Base-by-base conservation (phyloP, 2,797 vertebrate genomes). In the Enteromius radiatus region DNA sequence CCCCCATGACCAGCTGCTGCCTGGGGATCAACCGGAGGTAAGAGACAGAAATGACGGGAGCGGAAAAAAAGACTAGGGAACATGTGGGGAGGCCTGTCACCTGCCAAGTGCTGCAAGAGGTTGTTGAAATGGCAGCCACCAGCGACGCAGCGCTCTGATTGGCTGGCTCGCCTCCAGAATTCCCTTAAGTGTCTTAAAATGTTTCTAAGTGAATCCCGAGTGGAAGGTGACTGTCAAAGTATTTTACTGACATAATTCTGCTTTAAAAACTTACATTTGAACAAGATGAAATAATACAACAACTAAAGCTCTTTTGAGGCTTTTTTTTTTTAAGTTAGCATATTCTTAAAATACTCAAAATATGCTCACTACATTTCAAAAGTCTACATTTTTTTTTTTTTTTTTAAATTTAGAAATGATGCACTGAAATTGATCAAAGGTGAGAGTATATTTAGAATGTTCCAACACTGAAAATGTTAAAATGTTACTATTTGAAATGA, bases 81-180 rank as follows among this genome's bases (percentile, higher is more conserved):
- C 83, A 84, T 81, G 78, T 17, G 77, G 64, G 71, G 70, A 76
- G 68, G 73, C 70, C 81, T 83, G 86, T 83, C 85, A 89, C 89
- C 86, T 89, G 87, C 82, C 84, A 87, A 77, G 81, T 86, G 77
- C 85, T 71, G 79, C 61, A 56, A 45, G 41, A 78, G 69, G 64
- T 81, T 86, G 82, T 77, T 84, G 84, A 86, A 77, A 68, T 71
- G 82, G 68, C 61, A 80, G 75, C 74, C 80, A 78, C 79, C 70
- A 78, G 64, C 68, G 23, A 78, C 10, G 76, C 52, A 47, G 74
- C 15, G 15, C 64, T 71, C 54, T 75, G 80, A 80, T 87, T 86
- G 84, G 76, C 73, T 84, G 83, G 71, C 84, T 14, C 23, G 45
- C 36, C 26, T 82, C 82, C 81, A 84, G 75, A 79, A 68, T 36